Percentiles rank a stretch among this genome's conserved stretches.
phyloP scores from a whole-genome alignment of 2,113 vertebrate genomes.

The Chrysochloris asiatica region DNA sequence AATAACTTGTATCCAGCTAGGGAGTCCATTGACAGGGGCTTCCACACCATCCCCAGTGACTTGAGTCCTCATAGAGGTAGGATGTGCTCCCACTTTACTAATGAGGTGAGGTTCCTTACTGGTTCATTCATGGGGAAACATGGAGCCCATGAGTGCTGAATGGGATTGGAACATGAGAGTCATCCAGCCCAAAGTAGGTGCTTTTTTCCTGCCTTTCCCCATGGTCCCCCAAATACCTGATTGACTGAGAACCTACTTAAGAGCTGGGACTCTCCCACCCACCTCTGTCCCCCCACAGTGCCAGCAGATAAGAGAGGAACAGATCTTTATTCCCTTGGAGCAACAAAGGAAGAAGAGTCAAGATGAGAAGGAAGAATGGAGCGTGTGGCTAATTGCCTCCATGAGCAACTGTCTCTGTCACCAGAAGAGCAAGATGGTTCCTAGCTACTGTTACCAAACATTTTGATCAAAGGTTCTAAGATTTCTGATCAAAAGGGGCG shows the following conservation, averaged over 20 bases:
- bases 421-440: not conserved
- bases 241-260: not conserved
- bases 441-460: not conserved
- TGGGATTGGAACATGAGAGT: not conserved
- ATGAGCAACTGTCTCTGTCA: not conserved
- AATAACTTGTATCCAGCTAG: not conserved
- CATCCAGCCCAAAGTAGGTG: not conserved
- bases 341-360: not conserved
- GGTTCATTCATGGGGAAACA: not conserved
- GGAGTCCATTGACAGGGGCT: not conserved
- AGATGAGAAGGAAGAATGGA: not conserved
- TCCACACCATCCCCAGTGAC: accelerated
- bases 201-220: not conserved
- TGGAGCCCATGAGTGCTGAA: not conserved
- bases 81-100: accelerated
- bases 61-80: accelerated
- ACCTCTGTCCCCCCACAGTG: accelerated
- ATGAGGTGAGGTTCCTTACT: not conserved
- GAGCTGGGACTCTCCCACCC: not conserved
- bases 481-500: not conserved
- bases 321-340: not conserved
- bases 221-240: not conserved
- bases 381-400: not conserved
- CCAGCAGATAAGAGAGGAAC: not conserved
- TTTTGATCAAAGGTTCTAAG: not conserved